Conservation (phyloP, 2,113 vertebrate genomes). For the Psilopsiagon aymara region DNA sequence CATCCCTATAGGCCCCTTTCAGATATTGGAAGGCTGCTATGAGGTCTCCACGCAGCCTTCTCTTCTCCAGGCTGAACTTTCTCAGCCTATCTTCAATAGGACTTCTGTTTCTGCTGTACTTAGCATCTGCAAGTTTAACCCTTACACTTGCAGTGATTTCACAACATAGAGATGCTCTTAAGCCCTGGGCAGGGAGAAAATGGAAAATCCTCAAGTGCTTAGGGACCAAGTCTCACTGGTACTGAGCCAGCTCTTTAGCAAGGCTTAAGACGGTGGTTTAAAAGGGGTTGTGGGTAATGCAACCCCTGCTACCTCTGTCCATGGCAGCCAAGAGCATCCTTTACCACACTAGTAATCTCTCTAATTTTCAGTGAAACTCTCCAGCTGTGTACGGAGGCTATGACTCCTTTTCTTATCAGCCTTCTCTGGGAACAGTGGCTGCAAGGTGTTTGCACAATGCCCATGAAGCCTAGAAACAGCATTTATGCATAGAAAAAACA, state of each 20-base stretch:
- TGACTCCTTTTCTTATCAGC: not conserved
- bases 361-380: not conserved
- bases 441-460: not conserved
- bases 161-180: not conserved
- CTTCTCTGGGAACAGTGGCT: fast-evolving
- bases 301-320: not conserved
- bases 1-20: too few species aligned
- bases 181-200: not conserved
- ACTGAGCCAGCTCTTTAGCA: not conserved
- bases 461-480: not conserved
- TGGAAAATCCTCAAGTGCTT: not conserved
- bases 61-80: too few species aligned
- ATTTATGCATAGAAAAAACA: not conserved
- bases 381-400: not conserved
- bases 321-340: not conserved
- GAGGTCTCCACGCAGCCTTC: too few species aligned
- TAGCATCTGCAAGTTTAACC: not conserved
- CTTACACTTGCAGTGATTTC: not conserved
- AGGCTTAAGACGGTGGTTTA: not conserved
- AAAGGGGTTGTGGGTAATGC: not conserved
- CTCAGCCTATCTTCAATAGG: not conserved
- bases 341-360: not conserved
- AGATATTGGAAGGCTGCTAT: too few species aligned
- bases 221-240: not conserved
- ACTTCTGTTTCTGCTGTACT: not conserved